Evolutionary conservation across 2,113 vertebrate species (phyloP), one percentile per base, ranked within the genome.

Genomic region (Planiliza haematocheilus): DNA sequence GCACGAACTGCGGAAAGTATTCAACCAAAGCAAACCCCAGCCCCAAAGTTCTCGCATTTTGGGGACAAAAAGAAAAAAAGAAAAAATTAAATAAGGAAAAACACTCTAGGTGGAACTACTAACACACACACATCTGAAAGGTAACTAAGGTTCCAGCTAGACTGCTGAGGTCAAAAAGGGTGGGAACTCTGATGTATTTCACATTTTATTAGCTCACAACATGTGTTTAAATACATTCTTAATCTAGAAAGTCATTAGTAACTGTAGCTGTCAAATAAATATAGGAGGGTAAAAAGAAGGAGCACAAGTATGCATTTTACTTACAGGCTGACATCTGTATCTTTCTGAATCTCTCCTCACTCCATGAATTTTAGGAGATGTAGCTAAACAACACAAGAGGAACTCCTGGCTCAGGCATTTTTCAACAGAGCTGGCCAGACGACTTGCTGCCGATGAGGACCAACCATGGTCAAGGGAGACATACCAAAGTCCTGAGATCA

Each of bases 401-500:
- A 79, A 82, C 56, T 76, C 68, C 60, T 81, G 24, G 49, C 50
- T 64, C 51, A 58, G 82, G 70, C 84, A 85, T 81, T 83, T 84
- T 77, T 78, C 17, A 10, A 81, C 71, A 70, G 69, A 74, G 86
- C 80, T 77, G 64, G 80, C 48, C 82, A 63, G 46, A 70, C 58
- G 36, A 56, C 70, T 74, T 12, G 10, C 60, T 85, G 86, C 70
- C 83, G 70, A 83, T 73, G 85, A 91, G 86, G 82, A 85, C 88
- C 78, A 82, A 82, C 86, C 79, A 85, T 81, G 88, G 80, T 86
- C 70, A 72, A 77, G 41, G 76, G 79, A 89, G 82, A 91, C 90
- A 94, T 93, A 91, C 92, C 93, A 92, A 83, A 89, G 86, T 60
- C 50, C 77, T 93, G 89, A 94, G 88, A 86, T 93, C 88, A 93